Base-by-base conservation (phyloP, 2,888 invertebrate species). In the Sisyra terminalis region DNA sequence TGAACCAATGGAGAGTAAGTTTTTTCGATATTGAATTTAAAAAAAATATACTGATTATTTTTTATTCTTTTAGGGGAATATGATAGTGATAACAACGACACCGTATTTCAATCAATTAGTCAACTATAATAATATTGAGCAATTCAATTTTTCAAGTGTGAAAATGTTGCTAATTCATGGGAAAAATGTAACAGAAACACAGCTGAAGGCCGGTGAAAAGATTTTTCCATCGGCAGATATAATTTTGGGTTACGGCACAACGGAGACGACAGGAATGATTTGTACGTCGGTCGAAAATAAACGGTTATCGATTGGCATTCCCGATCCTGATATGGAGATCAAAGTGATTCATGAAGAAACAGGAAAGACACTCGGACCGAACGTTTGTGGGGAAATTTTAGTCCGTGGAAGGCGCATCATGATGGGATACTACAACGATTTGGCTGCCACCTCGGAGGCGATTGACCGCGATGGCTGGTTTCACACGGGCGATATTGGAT, bases 381-480 rank as follows among this genome's bases (percentile, higher is more conserved):
- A 41, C 13, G 13, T 16, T 18, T 24, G 11, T 6, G 41, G 41
- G 5, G 34, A 41, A 13, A 11, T 41, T 10, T 41, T 16, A 8
- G 15, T 41, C 2, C 32, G 41, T 8, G 41, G 41, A 2, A 18
- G 11, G 6, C 14, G 41, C 5, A 35, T 41, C 10, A 41, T 41
- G 41, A 15, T 11, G 11, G 41, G 41, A 6, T 41, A 41, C 18
- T 41, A 34, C 11, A 29, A 41, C 8, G 41, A 41, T 41, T 16
- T 13, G 14, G 15, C 34, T 6, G 14, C 32, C 8, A 41, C 41
- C 2, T 15, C 9, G 9, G 30, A 17, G 9, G 24, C 35, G n/a
- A 18, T 41, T n/a, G 41, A 41, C n/a, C 32, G 24, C 4, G 34
- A 41, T 8, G 41, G 41, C 10, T 41, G 41, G 41, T 34, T 29